These are phyloP conservation scores for Oncorhynchus clarkii DNA, from an alignment of 2,113 vertebrate genomes.

Conservation along the genomic window DNA sequence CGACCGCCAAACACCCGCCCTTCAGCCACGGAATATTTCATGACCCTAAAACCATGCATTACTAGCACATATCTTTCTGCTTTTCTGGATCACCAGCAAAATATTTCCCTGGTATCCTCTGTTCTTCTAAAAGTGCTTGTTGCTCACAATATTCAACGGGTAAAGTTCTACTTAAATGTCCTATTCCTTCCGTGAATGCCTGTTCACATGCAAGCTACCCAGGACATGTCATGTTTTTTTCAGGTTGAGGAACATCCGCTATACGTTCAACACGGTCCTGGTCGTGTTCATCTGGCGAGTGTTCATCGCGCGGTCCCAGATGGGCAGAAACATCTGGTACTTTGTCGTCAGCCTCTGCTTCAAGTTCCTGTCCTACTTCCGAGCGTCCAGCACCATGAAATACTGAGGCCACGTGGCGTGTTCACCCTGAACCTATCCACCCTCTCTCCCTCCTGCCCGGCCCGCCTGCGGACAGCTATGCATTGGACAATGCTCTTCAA, in stretches of 20 bases:
- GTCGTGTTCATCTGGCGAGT: slow-evolving; percentile 95
- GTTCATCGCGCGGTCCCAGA: slow-evolving; percentile 96
- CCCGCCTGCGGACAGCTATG: slow-evolving; percentile 74
- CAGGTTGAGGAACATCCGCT: slow-evolving; percentile 96
- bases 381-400: slow-evolving; percentile 98
- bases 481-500: slow-evolving; percentile 79
- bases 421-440: background rate
- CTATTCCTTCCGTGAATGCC: background rate
- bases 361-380: slow-evolving; percentile 99
- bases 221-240: background rate
- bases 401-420: slow-evolving; percentile 71
- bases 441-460: background rate
- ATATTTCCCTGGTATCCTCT: too few relatives aligned
- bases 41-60: too few relatives aligned
- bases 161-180: background rate
- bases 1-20: too few relatives aligned
- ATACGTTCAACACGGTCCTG: slow-evolving; percentile 96
- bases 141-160: too few relatives aligned
- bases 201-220: background rate
- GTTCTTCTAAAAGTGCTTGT: too few relatives aligned
- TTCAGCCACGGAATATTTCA: too few relatives aligned
- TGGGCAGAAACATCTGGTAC: slow-evolving; percentile 99
- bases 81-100: too few relatives aligned
- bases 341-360: slow-evolving; percentile 99
- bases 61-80: too few relatives aligned